Conservation (phyloP, 2,113 vertebrate species). For the Sphaerodactylus townsendi region DNA sequence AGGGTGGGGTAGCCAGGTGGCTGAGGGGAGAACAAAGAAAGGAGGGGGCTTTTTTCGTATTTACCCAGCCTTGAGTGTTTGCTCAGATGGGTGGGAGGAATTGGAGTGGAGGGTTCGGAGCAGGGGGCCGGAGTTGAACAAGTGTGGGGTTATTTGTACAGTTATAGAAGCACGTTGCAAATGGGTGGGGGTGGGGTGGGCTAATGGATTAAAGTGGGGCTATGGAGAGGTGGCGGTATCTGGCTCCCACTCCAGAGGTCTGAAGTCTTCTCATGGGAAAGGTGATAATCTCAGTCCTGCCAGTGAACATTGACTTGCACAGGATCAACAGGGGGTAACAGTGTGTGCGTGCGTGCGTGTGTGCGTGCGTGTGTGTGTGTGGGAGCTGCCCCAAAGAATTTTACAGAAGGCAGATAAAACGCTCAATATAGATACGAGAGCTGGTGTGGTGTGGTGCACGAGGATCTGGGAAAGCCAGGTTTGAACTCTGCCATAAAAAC, state of each 20-base stretch:
- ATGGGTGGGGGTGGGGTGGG: no score
- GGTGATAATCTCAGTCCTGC: no score
- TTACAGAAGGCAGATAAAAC: not conserved
- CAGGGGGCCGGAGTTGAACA: not conserved
- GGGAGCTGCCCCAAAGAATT: not conserved
- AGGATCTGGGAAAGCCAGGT: no score
- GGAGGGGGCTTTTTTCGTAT: constrained; percentile 1
- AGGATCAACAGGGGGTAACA: not conserved
- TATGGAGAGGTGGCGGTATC: not conserved
- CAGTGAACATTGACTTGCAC: not conserved
- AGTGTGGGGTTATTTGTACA: not conserved
- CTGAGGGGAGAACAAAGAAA: constrained; percentile 18
- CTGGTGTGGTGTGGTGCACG: no score
- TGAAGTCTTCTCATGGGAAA: not conserved
- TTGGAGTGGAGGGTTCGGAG: not conserved
- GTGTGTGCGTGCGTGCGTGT: no score
- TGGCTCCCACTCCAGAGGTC: not conserved
- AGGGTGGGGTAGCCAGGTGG: constrained; percentile 35
- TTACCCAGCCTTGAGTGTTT: constrained; percentile 35
- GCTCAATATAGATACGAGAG: not conserved
- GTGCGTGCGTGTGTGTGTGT: no score
- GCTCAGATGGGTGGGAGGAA: constrained; percentile 16
- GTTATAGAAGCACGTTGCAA: not conserved
- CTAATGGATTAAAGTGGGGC: not conserved
- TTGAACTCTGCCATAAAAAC: no score